Conservation (phyloP, 64 coral and sea anemone genomes). For the Porites lutea region DNA sequence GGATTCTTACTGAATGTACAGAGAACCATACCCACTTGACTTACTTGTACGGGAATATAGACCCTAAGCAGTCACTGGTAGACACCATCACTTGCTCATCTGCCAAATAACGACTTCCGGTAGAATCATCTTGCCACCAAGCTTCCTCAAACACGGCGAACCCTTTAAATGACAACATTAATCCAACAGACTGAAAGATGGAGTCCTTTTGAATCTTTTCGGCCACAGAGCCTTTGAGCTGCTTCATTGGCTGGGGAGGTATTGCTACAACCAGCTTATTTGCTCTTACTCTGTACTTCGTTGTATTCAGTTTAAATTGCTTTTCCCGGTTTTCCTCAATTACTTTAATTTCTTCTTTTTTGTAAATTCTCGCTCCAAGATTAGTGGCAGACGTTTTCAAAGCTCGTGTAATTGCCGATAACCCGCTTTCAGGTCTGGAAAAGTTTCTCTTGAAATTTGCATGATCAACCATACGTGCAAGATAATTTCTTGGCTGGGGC, state of each 20-base stretch:
- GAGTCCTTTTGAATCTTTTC: conserved; percentile 12
- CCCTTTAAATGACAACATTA: neutral
- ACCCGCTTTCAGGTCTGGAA: neutral
- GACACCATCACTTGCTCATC: conserved; percentile 5
- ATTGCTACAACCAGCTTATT: conserved; percentile 14
- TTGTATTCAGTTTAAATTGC: neutral
- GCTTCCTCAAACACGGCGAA: conserved; percentile 11
- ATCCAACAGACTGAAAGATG: neutral
- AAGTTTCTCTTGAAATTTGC: neutral
- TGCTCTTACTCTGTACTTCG: neutral
- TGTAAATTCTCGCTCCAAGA: neutral
- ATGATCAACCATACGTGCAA: neutral
- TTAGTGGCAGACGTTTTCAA: neutral
- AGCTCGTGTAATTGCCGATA: neutral
- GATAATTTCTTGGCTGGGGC: neutral
- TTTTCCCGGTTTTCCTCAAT: neutral
- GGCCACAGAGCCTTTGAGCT: neutral
- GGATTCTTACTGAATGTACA: too few species aligned
- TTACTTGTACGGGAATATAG: conserved; percentile 18
- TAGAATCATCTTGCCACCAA: neutral
- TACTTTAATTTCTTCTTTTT: conserved; percentile 7
- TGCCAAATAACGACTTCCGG: neutral
- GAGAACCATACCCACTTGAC: neutral
- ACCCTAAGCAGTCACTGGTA: conserved; percentile 9
- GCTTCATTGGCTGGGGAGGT: neutral